Conservation (phyloP, 1,140 invertebrate genomes). For the Cydia strobilella region DNA sequence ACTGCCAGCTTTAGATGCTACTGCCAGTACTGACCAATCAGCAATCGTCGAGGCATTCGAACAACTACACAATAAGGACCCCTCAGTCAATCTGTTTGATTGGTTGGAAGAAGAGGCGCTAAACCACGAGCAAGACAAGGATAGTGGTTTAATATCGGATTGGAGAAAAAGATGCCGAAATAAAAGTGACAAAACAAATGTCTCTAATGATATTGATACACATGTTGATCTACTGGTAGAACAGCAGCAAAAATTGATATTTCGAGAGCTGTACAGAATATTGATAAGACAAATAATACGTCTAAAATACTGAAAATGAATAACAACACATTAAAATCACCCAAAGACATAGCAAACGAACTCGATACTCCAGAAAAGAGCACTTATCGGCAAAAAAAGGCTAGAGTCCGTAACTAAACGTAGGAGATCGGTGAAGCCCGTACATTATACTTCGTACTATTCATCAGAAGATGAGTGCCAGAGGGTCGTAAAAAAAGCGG, state of each 20-base stretch:
- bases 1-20: constrained; percentile 54
- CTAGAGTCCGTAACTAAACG: constrained; percentile 34
- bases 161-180: constrained; percentile 38
- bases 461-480: too few relatives aligned
- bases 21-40: constrained; percentile 46
- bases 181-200: constrained; percentile 20
- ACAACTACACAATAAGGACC: constrained; percentile 50
- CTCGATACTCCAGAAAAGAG: too few relatives aligned
- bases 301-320: constrained; percentile 29
- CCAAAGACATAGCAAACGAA: constrained; percentile 25
- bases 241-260: constrained; percentile 7
- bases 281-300: background rate
- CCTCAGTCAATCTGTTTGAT: constrained; percentile 52
- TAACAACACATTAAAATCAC: background rate
- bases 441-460: too few relatives aligned
- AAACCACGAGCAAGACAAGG: constrained; percentile 35
- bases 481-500: too few relatives aligned
- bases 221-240: constrained; percentile 44
- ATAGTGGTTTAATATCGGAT: constrained; percentile 43
- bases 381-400: too few relatives aligned
- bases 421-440: too few relatives aligned
- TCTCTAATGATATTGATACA: constrained; percentile 37
- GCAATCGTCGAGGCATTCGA: constrained; percentile 58
- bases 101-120: constrained; percentile 59
- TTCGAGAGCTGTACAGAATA: constrained; percentile 15